These are phyloP conservation scores for Macropis europaea DNA, from an alignment of 2,888 invertebrate species.

Conservation along the genomic window DNA sequence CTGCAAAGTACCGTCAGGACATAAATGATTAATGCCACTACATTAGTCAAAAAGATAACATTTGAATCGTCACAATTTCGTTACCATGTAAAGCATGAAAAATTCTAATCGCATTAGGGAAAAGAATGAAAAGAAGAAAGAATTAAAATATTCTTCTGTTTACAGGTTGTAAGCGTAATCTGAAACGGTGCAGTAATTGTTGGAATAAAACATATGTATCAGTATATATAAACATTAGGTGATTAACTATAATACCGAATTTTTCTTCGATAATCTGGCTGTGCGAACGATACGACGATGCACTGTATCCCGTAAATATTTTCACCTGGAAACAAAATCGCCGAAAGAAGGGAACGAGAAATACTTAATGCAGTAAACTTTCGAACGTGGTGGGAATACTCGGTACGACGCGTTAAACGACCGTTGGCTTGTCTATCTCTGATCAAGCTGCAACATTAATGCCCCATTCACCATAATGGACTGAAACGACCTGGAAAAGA, in stretches of 20 bases:
- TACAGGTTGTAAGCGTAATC: no score
- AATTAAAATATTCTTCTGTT: no score
- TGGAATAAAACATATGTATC: no score
- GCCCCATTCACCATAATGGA: conserved; percentile 69
- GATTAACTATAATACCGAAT: not conserved
- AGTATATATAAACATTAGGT: no score
- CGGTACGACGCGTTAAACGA: conserved; percentile 35
- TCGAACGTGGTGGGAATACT: conserved; percentile 29
- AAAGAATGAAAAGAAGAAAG: no score
- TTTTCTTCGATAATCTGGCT: not conserved
- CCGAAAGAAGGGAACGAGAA: conserved; percentile 52
- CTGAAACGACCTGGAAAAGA: conserved; percentile 51
- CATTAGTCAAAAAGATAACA: no score
- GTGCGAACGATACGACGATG: not conserved
- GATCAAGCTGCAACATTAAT: conserved; percentile 72
- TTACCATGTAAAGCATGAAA: no score
- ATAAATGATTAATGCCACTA: no score
- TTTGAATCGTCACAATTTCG: no score
- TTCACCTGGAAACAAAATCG: conserved; percentile 22
- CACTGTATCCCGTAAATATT: conserved; percentile 32
- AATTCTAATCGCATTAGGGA: no score
- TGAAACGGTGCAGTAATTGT: no score
- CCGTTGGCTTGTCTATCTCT: conserved; percentile 62
- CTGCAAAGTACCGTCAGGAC: no score
- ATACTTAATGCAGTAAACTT: conserved; percentile 65